phyloP scores from a whole-genome alignment of 1,140 invertebrate species.

The Drosophila pachea region DNA sequence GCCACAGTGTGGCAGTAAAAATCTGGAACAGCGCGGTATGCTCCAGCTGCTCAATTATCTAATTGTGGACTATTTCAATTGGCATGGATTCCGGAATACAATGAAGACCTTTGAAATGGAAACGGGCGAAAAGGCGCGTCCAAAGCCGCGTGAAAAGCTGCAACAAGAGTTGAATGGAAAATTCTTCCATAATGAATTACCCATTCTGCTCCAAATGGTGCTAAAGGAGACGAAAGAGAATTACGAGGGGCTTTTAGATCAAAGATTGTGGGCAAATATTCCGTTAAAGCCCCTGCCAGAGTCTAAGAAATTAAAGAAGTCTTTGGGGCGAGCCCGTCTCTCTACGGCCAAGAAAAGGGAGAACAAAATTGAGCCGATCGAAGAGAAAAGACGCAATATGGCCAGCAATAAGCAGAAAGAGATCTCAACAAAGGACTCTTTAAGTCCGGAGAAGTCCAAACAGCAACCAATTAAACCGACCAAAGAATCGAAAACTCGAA shows the following conservation, averaged over 20 bases:
- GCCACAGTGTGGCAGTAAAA: background rate
- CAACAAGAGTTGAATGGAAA: background rate
- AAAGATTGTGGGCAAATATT: background rate
- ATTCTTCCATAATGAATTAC: background rate
- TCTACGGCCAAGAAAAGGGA: background rate
- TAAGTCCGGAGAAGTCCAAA: too few species aligned
- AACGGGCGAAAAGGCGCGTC: conserved; percentile 10
- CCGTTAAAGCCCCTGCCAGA: background rate
- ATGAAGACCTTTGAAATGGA: conserved; percentile 29
- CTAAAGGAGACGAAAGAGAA: background rate
- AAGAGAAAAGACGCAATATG: too few species aligned
- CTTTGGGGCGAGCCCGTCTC: too few species aligned
- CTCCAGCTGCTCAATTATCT: conserved; percentile 24
- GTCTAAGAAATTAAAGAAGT: conserved; percentile 1
- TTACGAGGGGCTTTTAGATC: background rate
- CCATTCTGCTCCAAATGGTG: conserved; percentile 4
- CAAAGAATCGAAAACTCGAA: too few species aligned
- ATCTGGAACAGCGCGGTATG: conserved; percentile 11
- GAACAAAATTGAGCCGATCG: background rate
- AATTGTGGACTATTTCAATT: conserved; percentile 35
- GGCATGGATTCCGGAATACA: conserved; percentile 27
- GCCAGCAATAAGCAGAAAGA: too few species aligned
- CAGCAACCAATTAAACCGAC: too few species aligned
- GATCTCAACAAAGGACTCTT: too few species aligned
- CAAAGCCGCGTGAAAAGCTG: conserved; percentile 14